phyloP scores from a whole-genome alignment of 2,888 invertebrate genomes.

The Synergus japonicus region DNA sequence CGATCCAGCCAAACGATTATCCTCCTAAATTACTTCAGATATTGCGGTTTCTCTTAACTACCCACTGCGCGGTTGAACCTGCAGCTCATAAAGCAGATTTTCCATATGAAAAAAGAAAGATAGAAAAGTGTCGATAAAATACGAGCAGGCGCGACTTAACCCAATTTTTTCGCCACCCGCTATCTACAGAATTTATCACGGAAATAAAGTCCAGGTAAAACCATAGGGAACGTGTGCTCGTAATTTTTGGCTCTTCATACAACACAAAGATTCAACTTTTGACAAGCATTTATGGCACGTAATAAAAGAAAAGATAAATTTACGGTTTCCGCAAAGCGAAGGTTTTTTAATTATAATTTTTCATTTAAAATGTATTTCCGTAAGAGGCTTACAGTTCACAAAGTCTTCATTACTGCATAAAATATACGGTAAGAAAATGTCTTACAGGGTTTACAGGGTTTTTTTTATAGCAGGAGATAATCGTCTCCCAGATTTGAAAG shows the following conservation, averaged over 20 bases:
- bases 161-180: conserved; percentile 64
- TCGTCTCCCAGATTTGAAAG: not conserved
- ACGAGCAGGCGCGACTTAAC: conserved; percentile 62
- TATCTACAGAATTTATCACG: conserved; percentile 62
- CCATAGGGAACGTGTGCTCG: conserved; percentile 22
- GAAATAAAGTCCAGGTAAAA: conserved; percentile 58
- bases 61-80: conserved; percentile 35
- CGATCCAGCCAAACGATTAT: conserved; percentile 60
- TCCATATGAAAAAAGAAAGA: conserved; percentile 2
- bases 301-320: conserved; percentile 5
- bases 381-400: not conserved
- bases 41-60: conserved; percentile 59
- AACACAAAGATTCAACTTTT: not conserved
- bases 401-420: not conserved
- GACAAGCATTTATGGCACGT: not conserved
- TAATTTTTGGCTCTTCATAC: not conserved
- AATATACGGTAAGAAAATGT: not conserved
- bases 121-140: conserved; percentile 60
- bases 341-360: not conserved
- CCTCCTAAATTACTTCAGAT: conserved; percentile 64
- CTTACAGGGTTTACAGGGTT: not conserved
- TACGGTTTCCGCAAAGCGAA: too few species aligned
- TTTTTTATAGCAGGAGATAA: not conserved
- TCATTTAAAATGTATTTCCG: not conserved
- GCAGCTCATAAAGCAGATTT: conserved; percentile 58